Base-by-base conservation (phyloP, 2,888 invertebrate species). In the Diarsia rubi region DNA sequence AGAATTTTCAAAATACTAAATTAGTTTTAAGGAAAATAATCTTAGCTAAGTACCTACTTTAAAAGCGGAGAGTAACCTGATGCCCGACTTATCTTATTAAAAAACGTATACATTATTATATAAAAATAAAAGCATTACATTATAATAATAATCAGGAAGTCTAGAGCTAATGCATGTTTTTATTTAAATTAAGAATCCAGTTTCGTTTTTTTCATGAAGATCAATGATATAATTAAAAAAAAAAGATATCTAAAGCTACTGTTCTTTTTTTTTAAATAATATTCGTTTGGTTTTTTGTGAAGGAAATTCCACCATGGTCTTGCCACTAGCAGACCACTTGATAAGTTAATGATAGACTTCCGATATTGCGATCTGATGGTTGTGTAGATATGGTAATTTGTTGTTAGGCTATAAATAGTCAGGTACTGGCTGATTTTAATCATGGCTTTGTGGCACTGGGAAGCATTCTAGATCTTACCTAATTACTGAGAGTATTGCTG, bases 331-430 rank as follows among this genome's bases (percentile, higher is more conserved):
- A 78, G 44, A 60, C 64, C 45, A 27, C 72, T 72, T 82, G 59
- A 84, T 74, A 71, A 52, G 24, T 65, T 82, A 84, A 84, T 84
- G 74, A 79, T 42, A 76, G 49, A 76, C 75, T 85, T 85, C 82
- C 73, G 73, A 78, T 82, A 64, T 75, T 65, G 37, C 75, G 5
- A 64, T 16, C 75, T 73, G 62, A 59, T 64, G 57, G 67, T 37
- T 64, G 47, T 73, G 54, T 60, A 54, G 54, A 21, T 47, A 81
- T 72, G 72, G n/a, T 79, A 78, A 85, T 83, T 84, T 71, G 47
- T 65, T 75, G 16, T 57, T n/a, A 49, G n/a, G 72, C 69, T 64
- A 73, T 83, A 59, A 71, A 82, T 69, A 78, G 79, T 24, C 47
- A 67, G 64, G 27, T 73, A 69, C 57, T 31, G n/a, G 59, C 57